These are phyloP conservation scores for Notamacropus eugenii DNA, from an alignment of 2,797 vertebrate species.

Conservation along the genomic window DNA sequence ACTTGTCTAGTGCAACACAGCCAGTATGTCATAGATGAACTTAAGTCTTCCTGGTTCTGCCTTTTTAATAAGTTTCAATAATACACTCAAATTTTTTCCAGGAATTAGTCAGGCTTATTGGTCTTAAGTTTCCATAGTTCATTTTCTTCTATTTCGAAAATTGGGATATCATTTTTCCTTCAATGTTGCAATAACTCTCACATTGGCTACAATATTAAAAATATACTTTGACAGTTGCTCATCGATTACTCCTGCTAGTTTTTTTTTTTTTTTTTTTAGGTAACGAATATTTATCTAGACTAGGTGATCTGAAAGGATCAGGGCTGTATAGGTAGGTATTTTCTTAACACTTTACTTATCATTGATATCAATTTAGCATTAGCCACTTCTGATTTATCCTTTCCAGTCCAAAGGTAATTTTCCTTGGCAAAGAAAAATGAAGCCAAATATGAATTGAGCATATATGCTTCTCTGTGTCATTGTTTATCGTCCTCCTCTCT, in stretches of 20 bases:
- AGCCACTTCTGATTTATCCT: neutral
- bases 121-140: neutral
- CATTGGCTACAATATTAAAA: neutral
- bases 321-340: neutral
- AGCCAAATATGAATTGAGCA: neutral
- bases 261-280: neutral
- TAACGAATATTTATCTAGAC: neutral
- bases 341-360: neutral
- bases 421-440: neutral
- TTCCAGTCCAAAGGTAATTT: neutral
- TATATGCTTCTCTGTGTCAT: neutral
- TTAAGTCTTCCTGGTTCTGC: neutral
- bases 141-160: neutral
- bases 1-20: neutral
- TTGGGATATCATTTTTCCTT: neutral
- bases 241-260: neutral
- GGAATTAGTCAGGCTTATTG: neutral
- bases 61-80: neutral
- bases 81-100: neutral
- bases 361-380: neutral
- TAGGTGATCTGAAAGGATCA: neutral
- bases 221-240: neutral
- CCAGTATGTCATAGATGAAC: neutral
- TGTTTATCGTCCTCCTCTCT: neutral
- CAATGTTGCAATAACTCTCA: neutral